Conservation (phyloP, 2,888 invertebrate species). For the Alitta virens region DNA sequence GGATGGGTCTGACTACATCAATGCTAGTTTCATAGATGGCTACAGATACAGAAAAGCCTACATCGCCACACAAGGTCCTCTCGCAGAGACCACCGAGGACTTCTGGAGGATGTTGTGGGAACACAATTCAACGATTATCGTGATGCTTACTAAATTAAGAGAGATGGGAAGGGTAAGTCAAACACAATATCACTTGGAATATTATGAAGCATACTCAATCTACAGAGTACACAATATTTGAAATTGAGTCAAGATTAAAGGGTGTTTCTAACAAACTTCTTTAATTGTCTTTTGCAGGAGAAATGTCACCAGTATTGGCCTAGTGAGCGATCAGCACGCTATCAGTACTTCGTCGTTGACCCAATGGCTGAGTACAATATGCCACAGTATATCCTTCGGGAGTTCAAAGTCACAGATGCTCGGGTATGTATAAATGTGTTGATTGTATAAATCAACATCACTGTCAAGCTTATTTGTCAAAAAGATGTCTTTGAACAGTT, state of each 20-base stretch:
- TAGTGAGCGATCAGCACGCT: conserved; percentile 91
- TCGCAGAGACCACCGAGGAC: conserved; percentile 93
- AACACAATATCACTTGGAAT: not conserved
- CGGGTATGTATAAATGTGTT: conserved; percentile 59
- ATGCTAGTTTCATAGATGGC: conserved; percentile 92
- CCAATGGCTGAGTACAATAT: conserved; percentile 99
- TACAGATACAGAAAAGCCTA: conserved; percentile 79
- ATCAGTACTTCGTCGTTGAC: conserved; percentile 97
- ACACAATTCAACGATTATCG: conserved; percentile 97
- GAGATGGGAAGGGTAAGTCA: conserved; percentile 90
- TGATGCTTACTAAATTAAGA: conserved; percentile 96
- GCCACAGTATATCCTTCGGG: conserved; percentile 97
- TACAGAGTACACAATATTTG: no score
- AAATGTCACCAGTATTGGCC: conserved; percentile 99
- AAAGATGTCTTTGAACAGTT: no score
- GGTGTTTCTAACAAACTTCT: conserved; percentile 63
- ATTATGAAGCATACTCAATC: no score
- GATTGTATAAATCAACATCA: no score
- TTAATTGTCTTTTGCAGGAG: conserved; percentile 67
- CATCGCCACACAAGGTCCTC: conserved; percentile 97
- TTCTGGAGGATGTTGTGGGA: conserved; percentile 99
- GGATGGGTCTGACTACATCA: conserved; percentile 96
- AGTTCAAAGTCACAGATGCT: conserved; percentile 98
- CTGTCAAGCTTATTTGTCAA: no score
- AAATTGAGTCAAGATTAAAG: conserved; percentile 97